These are phyloP conservation scores for Drosophila parvula DNA, from an alignment of 1,140 invertebrate genomes.

Conservation along the genomic window DNA sequence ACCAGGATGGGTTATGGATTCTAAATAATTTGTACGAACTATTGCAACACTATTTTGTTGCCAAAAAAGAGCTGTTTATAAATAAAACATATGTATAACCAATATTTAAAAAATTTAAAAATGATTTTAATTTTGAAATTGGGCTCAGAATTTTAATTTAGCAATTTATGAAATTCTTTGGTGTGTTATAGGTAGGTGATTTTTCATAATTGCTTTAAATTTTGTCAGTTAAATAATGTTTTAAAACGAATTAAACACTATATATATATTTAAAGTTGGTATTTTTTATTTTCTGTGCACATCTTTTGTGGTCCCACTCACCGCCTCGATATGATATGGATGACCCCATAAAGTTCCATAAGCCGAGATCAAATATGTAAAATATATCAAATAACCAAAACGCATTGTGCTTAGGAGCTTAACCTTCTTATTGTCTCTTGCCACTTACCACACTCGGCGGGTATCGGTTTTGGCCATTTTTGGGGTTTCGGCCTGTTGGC, in stretches of 20 bases:
- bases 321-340: conserved; percentile 11
- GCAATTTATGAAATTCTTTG: too few relatives aligned
- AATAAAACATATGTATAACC: too few relatives aligned
- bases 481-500: conserved; percentile 14
- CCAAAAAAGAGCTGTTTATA: too few relatives aligned
- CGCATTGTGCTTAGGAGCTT: conserved; percentile 48
- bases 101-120: too few relatives aligned
- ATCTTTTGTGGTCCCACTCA: conserved; percentile 37
- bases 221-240: neutral
- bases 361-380: conserved; percentile 43
- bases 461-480: conserved; percentile 31
- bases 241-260: neutral
- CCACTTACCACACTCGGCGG: conserved; percentile 62
- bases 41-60: neutral
- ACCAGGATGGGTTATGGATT: neutral
- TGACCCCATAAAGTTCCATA: conserved; percentile 43
- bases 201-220: neutral
- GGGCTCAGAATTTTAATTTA: too few relatives aligned
- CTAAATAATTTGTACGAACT: neutral
- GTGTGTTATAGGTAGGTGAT: too few relatives aligned
- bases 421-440: conserved; percentile 72
- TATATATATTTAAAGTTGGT: neutral
- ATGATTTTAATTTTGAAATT: too few relatives aligned
- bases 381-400: conserved; percentile 47
- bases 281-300: neutral